phyloP scores from a whole-genome alignment of 2,113 vertebrate species.

The Corythoichthys haematopterus region DNA sequence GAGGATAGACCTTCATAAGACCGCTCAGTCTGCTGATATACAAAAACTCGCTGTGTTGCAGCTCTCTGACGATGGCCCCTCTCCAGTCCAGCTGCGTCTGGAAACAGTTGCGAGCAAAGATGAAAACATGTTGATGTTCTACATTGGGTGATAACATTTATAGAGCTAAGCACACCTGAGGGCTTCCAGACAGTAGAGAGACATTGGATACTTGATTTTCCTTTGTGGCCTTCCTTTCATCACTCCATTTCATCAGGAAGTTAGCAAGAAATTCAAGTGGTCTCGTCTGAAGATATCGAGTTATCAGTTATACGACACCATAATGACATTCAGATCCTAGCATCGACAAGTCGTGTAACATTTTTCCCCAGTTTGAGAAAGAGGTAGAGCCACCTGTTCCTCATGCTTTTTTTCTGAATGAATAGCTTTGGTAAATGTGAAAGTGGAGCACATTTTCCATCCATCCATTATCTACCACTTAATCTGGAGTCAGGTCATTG shows the following conservation, averaged over 20 bases:
- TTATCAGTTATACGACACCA: background rate
- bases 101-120: conserved; percentile 4
- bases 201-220: background rate
- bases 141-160: background rate
- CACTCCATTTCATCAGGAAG: conserved; percentile 64
- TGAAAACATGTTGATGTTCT: background rate
- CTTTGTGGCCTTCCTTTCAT: conserved; percentile 12
- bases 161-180: conserved; percentile 50
- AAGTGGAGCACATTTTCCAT: too few relatives aligned
- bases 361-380: background rate
- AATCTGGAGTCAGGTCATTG: too few relatives aligned
- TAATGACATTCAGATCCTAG: background rate
- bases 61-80: conserved; percentile 58
- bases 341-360: background rate
- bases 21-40: conserved; percentile 67
- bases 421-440: too few relatives aligned
- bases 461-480: too few relatives aligned
- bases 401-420: too few relatives aligned
- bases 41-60: conserved; percentile 69
- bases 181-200: background rate
- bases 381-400: too few relatives aligned
- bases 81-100: conserved; percentile 65
- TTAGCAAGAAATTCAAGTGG: conserved; percentile 72
- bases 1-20: conserved; percentile 47
- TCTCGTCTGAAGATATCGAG: conserved; percentile 57